Evolutionary conservation across 2,888 invertebrate genomes (phyloP).

Genomic region (Callosobruchus maculatus): DNA sequence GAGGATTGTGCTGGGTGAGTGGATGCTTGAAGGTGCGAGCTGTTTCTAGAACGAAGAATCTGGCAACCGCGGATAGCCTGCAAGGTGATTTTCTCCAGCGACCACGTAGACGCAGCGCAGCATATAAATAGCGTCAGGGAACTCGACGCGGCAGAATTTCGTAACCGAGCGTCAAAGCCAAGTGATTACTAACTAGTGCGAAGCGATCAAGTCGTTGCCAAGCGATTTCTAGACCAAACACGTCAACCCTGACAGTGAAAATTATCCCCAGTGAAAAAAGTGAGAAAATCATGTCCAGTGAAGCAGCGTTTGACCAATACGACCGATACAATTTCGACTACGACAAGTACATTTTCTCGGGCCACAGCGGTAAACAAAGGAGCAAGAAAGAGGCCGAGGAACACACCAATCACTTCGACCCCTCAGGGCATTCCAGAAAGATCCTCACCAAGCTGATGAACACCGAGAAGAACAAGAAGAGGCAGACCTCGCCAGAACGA

Average conservation of each 20-base stretch:
- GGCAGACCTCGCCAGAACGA: background rate
- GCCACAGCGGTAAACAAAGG: constrained; percentile 87
- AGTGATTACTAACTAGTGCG: background rate
- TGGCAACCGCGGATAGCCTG: background rate
- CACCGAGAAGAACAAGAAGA: constrained; percentile 76
- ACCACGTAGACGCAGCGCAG: background rate
- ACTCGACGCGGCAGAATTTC: background rate
- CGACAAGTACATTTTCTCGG: constrained; percentile 82
- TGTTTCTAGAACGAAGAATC: background rate
- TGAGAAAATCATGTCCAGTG: background rate
- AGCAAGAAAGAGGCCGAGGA: constrained; percentile 83
- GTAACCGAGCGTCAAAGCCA: background rate
- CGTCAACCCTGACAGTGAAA: background rate
- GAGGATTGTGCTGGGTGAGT: too few relatives aligned
- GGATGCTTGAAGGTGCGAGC: too few relatives aligned
- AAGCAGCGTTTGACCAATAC: constrained; percentile 70
- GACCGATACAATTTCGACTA: constrained; percentile 93
- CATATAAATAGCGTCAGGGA: background rate
- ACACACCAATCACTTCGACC: constrained; percentile 90
- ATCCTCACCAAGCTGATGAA: constrained; percentile 81
- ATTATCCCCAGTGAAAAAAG: background rate
- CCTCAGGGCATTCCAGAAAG: constrained; percentile 91
- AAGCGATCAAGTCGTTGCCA: background rate
- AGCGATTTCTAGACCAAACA: background rate
- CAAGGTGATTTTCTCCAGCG: background rate